Base-by-base conservation (phyloP, 2,888 invertebrate genomes). In the Nomada flava region DNA sequence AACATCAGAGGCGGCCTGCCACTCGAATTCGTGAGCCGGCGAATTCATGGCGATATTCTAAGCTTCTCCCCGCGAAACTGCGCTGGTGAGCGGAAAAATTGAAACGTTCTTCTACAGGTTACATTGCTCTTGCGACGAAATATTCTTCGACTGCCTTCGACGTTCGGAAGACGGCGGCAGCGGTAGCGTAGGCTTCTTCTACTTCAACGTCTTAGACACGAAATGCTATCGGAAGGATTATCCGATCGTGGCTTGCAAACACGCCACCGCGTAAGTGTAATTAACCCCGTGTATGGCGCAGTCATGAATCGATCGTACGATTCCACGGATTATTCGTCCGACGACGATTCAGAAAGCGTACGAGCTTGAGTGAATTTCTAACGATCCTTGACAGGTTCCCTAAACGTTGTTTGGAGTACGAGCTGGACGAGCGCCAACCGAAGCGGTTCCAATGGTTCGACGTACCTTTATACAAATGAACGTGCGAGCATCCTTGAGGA, bases 211-310 rank as follows among this genome's bases (percentile, higher is more conserved):
- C 65, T 90, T 95, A 44, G 94, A 94, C 29, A 96, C 96, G 0
- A 92, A 95, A 89, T 96, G 96, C 92, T 96, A 94, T 90, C 94
- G 94, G 77, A 85, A 95, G 42, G 96, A 96, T 82, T 95, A 95
- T 88, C 96, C 95, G 0, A 93, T 95, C 42, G 91, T 91, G 0
- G 93, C 93, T 2, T 96, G 96, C 90, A 91, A 91, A 50, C 94
- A 92, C 86, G 94, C 92, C 82, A 94, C 95, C 91, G 95, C 95
- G 96, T 96, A 91, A 92, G 94, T 92, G 3, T 50, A 42, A 42
- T 47, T 26, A 5, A n/a, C 15, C 50, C 20, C 47, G 47, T 15
- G 47, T 36, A 29, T 47, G n/a, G 18, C 15, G 29, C 59, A 20
- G 57, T 47, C 10, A 42, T 52, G 26, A 59, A 20, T 20, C 29